Percentiles rank a stretch among this genome's conserved stretches.
Conservation (phyloP, 2,797 vertebrate species). For the Cephalopachus bancanus region DNA sequence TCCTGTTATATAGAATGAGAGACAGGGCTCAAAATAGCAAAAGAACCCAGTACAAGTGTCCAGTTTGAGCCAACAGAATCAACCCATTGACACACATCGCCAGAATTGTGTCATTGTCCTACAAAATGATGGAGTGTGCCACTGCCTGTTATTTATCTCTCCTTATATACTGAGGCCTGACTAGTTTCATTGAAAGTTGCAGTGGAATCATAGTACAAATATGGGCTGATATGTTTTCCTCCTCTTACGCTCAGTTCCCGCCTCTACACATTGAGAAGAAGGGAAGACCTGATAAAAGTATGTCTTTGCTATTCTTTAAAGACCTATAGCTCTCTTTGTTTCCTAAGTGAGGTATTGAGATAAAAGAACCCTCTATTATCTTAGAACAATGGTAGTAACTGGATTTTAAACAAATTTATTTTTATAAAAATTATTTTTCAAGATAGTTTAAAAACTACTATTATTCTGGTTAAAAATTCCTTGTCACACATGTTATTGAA, state of each 20-base stretch:
- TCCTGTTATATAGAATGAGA: neutral
- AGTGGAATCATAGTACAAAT: neutral
- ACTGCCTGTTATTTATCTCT: neutral
- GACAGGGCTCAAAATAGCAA: neutral
- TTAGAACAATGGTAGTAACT: constrained; percentile 66
- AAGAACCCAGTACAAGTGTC: neutral
- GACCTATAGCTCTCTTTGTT: neutral
- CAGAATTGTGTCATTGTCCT: neutral
- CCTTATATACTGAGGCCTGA: neutral
- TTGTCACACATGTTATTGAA: constrained; percentile 68
- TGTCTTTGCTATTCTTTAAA: constrained; percentile 16
- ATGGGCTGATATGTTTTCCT: neutral
- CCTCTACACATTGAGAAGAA: neutral
- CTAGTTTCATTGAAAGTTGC: neutral
- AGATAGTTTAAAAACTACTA: constrained; percentile 68
- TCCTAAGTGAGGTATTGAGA: neutral
- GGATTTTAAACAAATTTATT: constrained; percentile 61
- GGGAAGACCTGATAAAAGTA: neutral
- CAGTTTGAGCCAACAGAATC: neutral
- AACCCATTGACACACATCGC: neutral
- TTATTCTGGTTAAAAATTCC: constrained; percentile 65
- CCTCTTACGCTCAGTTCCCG: neutral
- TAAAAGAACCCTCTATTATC: constrained; percentile 60
- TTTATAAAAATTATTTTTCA: constrained; percentile 10
- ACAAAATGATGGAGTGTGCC: neutral